Conservation (phyloP, 2,113 vertebrate genomes). For the Nycticryphes semicollaris region DNA sequence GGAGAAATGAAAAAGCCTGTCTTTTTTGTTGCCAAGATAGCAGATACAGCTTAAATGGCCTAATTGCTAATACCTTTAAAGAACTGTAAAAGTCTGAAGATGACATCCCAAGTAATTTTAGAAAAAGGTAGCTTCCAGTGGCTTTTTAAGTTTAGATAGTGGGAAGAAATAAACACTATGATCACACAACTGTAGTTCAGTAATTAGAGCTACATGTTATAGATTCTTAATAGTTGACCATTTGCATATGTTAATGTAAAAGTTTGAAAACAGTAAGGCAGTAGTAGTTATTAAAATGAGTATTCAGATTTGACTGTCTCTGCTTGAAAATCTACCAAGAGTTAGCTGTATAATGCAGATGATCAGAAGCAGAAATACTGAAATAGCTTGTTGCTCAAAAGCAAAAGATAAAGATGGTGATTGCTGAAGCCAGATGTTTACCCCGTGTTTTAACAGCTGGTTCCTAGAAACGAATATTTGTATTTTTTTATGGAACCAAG, state of each 20-base stretch:
- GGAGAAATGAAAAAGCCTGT: not conserved
- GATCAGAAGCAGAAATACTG: not conserved
- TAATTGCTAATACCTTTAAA: not conserved
- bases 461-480: not conserved
- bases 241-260: not conserved
- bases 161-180: not conserved
- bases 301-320: not conserved
- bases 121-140: not conserved
- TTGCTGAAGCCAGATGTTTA: not conserved
- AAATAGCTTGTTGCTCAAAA: not conserved
- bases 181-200: not conserved
- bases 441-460: not conserved
- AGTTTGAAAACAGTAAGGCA: not conserved
- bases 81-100: not conserved
- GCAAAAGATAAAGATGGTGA: not conserved
- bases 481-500: not conserved
- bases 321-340: not conserved
- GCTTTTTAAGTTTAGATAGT: not conserved
- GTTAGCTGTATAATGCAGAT: not conserved
- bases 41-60: not conserved
- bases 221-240: not conserved
- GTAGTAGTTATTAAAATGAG: not conserved
- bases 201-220: not conserved
- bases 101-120: not conserved
- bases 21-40: not conserved